These are phyloP conservation scores for Drosophila anomelani DNA, from an alignment of 2,888 invertebrate genomes.

Conservation along the genomic window DNA sequence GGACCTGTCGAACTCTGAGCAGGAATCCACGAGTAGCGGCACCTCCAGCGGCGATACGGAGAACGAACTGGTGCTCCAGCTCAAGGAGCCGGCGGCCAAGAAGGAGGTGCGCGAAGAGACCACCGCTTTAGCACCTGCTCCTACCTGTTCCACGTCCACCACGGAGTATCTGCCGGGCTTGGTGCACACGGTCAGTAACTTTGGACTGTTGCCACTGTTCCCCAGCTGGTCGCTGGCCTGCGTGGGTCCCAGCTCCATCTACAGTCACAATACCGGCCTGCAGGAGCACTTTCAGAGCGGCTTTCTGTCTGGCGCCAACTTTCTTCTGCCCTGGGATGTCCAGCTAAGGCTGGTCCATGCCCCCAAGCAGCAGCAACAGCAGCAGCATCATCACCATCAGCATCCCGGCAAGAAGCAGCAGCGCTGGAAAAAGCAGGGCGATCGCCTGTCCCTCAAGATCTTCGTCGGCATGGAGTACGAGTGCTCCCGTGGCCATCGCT, in stretches of 20 bases:
- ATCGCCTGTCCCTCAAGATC: conserved; percentile 90
- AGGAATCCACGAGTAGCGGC: conserved; percentile 44
- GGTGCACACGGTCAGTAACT: conserved; percentile 92
- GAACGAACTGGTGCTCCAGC: conserved; percentile 81
- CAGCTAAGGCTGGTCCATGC: conserved; percentile 86
- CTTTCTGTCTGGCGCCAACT: conserved; percentile 94
- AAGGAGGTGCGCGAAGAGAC: conserved; percentile 20
- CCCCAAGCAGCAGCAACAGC: conserved; percentile 64
- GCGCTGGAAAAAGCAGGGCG: conserved; percentile 83
- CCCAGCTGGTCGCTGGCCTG: conserved; percentile 96
- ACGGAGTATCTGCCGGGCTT: conserved; percentile 96
- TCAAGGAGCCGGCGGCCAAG: conserved; percentile 52
- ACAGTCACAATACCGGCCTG: conserved; percentile 94
- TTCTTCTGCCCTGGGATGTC: conserved; percentile 97
- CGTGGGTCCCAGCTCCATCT: conserved; percentile 94
- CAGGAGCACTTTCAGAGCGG: conserved; percentile 95
- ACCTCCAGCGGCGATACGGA: conserved; percentile 59
- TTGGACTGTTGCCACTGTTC: conserved; percentile 92
- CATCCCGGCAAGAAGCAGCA: conserved; percentile 75
- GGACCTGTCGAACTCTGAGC: conserved; percentile 29
- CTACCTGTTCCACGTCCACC: conserved; percentile 86
- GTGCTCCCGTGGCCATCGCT: conserved; percentile 98
- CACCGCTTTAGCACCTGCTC: background rate
- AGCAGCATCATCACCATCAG: conserved; percentile 50
- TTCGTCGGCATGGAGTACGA: conserved; percentile 99